These are phyloP conservation scores for Alloscopus bannaensis DNA, from an alignment of 2,888 invertebrate species.

Conservation along the genomic window DNA sequence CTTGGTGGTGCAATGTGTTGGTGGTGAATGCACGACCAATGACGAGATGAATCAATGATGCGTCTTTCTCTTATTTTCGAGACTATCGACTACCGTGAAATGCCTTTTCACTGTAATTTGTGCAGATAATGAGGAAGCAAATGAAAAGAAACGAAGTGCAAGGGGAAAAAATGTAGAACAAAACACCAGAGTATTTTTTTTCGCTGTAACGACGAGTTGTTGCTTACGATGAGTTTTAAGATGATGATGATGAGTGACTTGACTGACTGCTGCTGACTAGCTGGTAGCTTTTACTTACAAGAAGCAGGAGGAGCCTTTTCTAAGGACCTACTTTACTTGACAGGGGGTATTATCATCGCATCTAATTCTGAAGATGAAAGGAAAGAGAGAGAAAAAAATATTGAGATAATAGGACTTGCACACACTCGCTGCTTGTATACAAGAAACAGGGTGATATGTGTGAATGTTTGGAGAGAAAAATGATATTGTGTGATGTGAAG, in stretches of 20 bases:
- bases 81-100: too few relatives aligned
- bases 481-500: too few relatives aligned
- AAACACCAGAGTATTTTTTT: background rate
- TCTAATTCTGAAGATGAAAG: constrained; percentile 29
- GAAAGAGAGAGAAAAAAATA: constrained; percentile 24
- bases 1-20: background rate
- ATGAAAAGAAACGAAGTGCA: background rate
- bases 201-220: background rate
- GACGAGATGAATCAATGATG: constrained; percentile 3
- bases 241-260: constrained; percentile 1
- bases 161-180: background rate
- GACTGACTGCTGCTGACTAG: constrained; percentile 17
- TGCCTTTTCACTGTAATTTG: constrained; percentile 28
- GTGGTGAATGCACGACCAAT: constrained; percentile 10
- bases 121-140: constrained; percentile 11
- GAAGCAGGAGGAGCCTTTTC: constrained; percentile 40
- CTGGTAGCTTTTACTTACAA: constrained; percentile 16
- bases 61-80: background rate
- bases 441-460: constrained; percentile 5
- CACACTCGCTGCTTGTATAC: background rate
- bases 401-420: constrained; percentile 7
- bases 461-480: too few relatives aligned
- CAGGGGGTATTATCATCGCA: constrained; percentile 56
- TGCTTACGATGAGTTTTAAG: background rate
- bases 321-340: constrained; percentile 50